These are phyloP conservation scores for Tenthredo scrophulariae DNA, from an alignment of 2,888 invertebrate species.

Conservation along the genomic window DNA sequence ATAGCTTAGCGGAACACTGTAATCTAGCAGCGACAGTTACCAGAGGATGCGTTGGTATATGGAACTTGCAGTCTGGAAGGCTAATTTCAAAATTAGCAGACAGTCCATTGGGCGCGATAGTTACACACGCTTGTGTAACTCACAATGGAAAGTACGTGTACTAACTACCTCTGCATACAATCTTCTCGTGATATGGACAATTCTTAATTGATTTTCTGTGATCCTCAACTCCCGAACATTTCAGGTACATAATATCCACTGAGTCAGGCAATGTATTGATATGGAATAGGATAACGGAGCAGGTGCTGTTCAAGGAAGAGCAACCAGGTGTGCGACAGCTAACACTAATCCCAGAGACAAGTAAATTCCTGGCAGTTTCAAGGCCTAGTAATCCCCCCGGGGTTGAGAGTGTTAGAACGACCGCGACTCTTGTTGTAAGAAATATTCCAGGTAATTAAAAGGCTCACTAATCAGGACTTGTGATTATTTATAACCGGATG, in stretches of 20 bases:
- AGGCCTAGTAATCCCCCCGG: slow-evolving; percentile 83
- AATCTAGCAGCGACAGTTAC: slow-evolving; percentile 95
- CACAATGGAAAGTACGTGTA: slow-evolving; percentile 85
- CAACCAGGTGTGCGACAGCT: slow-evolving; percentile 90
- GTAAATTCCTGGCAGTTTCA: slow-evolving; percentile 88
- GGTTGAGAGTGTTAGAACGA: slow-evolving; percentile 83
- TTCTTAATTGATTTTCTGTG: neutral
- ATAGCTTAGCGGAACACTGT: slow-evolving; percentile 87
- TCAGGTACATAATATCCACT: slow-evolving; percentile 89
- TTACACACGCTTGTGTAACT: slow-evolving; percentile 94
- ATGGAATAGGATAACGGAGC: slow-evolving; percentile 90
- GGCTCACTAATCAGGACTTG: neutral
- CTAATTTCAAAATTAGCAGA: slow-evolving; percentile 93
- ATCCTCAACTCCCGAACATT: slow-evolving; percentile 54
- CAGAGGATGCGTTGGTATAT: slow-evolving; percentile 95
- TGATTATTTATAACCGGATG: neutral
- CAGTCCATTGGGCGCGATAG: slow-evolving; percentile 95
- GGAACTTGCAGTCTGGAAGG: slow-evolving; percentile 93
- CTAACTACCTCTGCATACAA: neutral
- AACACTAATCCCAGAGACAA: slow-evolving; percentile 86
- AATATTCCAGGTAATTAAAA: slow-evolving; percentile 84
- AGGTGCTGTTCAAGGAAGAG: slow-evolving; percentile 90
- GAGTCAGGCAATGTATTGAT: slow-evolving; percentile 95
- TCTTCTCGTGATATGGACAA: neutral
- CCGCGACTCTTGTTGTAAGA: slow-evolving; percentile 85